phyloP scores from a whole-genome alignment of 2,797 vertebrate species.

The Pelobates cultripes region DNA sequence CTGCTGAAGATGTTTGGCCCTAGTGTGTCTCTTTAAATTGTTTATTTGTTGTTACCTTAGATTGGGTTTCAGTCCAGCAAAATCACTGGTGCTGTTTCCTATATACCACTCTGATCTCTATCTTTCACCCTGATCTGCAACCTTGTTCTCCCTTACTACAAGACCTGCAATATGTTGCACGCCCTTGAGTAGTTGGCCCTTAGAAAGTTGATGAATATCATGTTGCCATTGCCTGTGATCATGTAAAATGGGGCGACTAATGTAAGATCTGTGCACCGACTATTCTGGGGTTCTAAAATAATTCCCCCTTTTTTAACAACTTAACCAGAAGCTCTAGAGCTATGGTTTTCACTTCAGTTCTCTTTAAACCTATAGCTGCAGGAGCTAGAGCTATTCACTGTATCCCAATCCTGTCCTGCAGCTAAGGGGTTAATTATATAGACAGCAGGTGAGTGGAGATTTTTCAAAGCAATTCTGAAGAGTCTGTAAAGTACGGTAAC shows the following conservation, averaged over 20 bases:
- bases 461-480: conserved; percentile 3
- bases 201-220: neutral
- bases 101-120: neutral
- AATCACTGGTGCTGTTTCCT: neutral
- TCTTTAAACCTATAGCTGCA: neutral
- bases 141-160: neutral
- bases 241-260: neutral
- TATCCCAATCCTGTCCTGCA: neutral
- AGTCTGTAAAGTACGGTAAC: neutral
- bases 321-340: neutral
- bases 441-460: neutral
- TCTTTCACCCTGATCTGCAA: neutral
- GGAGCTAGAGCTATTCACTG: neutral
- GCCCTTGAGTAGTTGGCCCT: neutral
- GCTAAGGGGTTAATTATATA: neutral
- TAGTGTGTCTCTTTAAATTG: conserved; percentile 18
- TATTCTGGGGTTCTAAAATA: neutral
- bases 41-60: neutral
- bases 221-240: neutral
- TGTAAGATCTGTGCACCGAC: neutral
- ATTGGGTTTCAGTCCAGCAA: neutral
- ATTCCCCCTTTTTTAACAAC: neutral
- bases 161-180: neutral
- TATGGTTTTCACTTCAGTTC: conserved; percentile 1
- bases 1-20: conserved; percentile 77